Base-by-base conservation (phyloP, 2,797 vertebrate genomes). In the Cephalopachus bancanus region DNA sequence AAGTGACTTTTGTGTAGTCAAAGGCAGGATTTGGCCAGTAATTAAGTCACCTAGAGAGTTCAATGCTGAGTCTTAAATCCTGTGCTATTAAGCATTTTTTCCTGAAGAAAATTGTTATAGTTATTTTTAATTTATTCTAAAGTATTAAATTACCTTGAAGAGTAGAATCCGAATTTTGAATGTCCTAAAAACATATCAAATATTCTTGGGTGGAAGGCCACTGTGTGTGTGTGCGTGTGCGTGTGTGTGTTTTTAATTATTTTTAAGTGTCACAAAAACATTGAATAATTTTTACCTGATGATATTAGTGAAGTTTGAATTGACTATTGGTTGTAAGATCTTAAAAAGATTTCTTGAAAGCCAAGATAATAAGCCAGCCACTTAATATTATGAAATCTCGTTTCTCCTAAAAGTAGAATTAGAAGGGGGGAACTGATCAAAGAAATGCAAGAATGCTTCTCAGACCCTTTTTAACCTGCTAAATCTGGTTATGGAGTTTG, bases 331-430 rank as follows among this genome's bases (percentile, higher is more conserved):
- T 74, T 62, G 3, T 33, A 74, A 67, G 44, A 10, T 20, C 16
- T 74, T 92, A 74, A 64, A 93, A 59, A 84, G 49, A 71, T 53
- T 91, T 80, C 26, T 72, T 22, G 67, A 75, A 97, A 33, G 67
- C 67, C 53, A 93, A 71, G 19, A 89, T 22, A 62, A 49, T 62
- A 84, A 69, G 3, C n/a, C 11, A 44, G 1, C 28, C 17, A 24
- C 30, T 81, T 30, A 53, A 9, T 37, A 59, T n/a, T 37, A 59
- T n/a, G n/a, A 79, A 59, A 51, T 6, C 15, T 14, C 19, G 3
- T n/a, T 83, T 92, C 16, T 79, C 57, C n/a, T 80, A 28, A 84
- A 72, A 91, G 55, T 7, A 85, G 51, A 85, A 89, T 24, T 57
- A n/a, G 37, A 44, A 57, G 9, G 17, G 10, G 3, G 20, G 86